These are phyloP conservation scores for Hystrix brachyura DNA, from an alignment of 2,113 vertebrate genomes.

Conservation along the genomic window DNA sequence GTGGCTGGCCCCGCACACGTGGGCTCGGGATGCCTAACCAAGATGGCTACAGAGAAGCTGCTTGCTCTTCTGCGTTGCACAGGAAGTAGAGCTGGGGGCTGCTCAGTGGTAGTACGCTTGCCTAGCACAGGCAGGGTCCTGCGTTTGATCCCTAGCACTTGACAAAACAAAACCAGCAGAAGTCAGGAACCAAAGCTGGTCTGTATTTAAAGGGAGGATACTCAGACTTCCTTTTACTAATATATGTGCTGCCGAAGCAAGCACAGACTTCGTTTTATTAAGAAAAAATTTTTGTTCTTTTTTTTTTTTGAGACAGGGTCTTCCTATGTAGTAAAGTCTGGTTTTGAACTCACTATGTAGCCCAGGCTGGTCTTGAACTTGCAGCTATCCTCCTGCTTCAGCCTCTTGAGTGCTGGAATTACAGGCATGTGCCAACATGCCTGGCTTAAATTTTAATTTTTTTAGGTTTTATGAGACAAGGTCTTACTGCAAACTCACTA, in stretches of 20 bases:
- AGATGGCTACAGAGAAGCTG: too few species aligned
- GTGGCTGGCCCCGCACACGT: not conserved
- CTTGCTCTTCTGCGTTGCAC: not conserved
- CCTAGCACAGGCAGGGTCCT: not conserved
- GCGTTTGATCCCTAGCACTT: not conserved
- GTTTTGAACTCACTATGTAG: not conserved
- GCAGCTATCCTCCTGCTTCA: not conserved
- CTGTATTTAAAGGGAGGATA: not conserved
- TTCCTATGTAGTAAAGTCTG: not conserved
- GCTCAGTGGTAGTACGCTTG: not conserved
- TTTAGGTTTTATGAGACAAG: not conserved
- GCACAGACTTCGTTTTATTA: not conserved
- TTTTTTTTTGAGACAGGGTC: not conserved
- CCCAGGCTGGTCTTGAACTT: not conserved
- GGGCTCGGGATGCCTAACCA: not conserved
- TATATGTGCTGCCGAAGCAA: too few species aligned
- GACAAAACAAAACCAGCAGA: not conserved
- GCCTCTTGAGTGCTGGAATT: not conserved
- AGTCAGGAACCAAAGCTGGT: not conserved
- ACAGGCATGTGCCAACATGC: not conserved
- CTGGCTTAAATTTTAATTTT: not conserved
- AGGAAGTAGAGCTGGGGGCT: not conserved
- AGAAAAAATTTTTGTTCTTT: not conserved
- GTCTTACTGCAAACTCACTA: not conserved
- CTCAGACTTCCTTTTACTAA: not conserved